A percentile compares a stretch with the other conserved stretches of the same genome.
phyloP scores from a whole-genome alignment of 1,140 invertebrate genomes.

The Melanaphis sacchari region DNA sequence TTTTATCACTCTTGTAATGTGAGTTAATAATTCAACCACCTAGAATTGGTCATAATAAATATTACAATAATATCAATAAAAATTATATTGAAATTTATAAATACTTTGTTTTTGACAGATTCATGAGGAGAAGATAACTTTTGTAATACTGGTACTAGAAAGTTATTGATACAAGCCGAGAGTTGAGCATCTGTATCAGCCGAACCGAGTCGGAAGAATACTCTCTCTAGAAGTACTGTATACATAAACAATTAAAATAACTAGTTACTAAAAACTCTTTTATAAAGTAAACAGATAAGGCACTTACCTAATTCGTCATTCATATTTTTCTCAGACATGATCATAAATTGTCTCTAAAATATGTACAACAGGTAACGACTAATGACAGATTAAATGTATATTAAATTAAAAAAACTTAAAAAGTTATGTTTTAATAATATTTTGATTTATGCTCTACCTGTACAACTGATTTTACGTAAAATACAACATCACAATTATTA shows the following conservation, averaged over 20 bases:
- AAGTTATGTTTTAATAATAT: neutral
- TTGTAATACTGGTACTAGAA: slow-evolving; percentile 86
- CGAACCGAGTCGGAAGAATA: slow-evolving; percentile 85
- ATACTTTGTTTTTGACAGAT: slow-evolving; percentile 81
- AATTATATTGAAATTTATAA: neutral
- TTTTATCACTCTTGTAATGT: slow-evolving; percentile 70
- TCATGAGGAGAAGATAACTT: slow-evolving; percentile 87
- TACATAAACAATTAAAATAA: neutral
- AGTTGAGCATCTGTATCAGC: slow-evolving; percentile 89
- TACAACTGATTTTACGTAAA: neutral
- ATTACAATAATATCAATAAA: neutral
- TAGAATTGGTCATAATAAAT: slow-evolving; percentile 62
- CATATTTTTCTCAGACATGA: slow-evolving; percentile 8
- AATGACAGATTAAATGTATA: neutral
- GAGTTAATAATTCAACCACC: slow-evolving; percentile 92
- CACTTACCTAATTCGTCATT: slow-evolving; percentile 38
- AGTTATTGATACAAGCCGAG: slow-evolving; percentile 81
- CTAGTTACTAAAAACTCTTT: neutral
- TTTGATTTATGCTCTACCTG: neutral
- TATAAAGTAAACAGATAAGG: neutral
- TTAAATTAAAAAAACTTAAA: neutral
- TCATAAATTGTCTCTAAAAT: neutral
- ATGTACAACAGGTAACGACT: neutral
- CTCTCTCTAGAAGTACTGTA: slow-evolving; percentile 74
- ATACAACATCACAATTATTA: neutral